A percentile compares a stretch with the other conserved stretches of the same genome.
Evolutionary conservation across 2,113 vertebrate species (phyloP).

Genomic region (Anarrhichthys ocellatus): DNA sequence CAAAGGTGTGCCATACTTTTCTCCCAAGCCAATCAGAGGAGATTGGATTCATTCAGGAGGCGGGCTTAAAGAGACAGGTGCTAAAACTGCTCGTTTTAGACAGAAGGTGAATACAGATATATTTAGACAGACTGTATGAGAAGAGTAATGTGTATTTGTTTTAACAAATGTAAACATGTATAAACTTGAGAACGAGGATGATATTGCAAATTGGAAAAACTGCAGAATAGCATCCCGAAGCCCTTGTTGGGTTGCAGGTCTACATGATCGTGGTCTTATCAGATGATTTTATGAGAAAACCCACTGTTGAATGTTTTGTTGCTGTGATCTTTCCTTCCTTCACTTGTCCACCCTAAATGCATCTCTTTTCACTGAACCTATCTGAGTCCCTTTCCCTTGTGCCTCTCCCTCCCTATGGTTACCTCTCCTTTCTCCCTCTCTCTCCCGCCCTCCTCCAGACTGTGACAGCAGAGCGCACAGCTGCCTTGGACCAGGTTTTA

Average conservation of each 20-base stretch:
- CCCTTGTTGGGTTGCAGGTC: neutral
- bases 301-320: neutral
- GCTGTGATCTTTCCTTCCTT: conserved; percentile 17
- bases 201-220: neutral
- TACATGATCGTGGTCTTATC: neutral
- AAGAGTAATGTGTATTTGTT: neutral
- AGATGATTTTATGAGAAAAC: neutral
- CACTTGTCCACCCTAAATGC: conserved; percentile 1
- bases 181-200: neutral
- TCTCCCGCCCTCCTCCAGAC: conserved; percentile 8
- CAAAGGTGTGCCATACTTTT: neutral
- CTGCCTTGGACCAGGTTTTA: conserved; percentile 49
- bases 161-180: neutral
- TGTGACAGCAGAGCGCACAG: conserved; percentile 35
- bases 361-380: conserved; percentile 32
- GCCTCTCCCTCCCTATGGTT: neutral
- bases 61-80: too few relatives aligned
- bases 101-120: neutral
- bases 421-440: neutral
- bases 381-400: neutral
- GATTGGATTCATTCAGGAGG: neutral
- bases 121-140: neutral
- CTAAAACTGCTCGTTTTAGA: neutral
- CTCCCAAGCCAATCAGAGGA: neutral
- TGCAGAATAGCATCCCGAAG: neutral